phyloP scores from a whole-genome alignment of 1,140 invertebrate genomes.

The Wiebesia pumilae region DNA sequence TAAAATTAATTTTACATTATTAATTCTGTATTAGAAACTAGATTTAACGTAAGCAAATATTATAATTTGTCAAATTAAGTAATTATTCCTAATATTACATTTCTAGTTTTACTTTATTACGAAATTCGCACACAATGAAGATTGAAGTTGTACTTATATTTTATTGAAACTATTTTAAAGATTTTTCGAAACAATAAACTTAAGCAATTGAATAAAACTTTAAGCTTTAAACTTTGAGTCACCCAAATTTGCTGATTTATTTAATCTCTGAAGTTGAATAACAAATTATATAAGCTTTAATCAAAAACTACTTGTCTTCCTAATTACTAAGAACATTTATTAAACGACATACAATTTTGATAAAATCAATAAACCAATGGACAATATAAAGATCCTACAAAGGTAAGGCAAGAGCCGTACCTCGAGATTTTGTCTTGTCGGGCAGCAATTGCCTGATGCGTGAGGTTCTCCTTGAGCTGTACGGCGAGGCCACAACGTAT shows the following conservation, averaged over 20 bases:
- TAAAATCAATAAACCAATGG: not conserved
- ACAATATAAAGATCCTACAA: not conserved
- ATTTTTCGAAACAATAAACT: not conserved
- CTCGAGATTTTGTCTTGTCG: conserved; percentile 83
- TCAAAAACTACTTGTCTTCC: not conserved
- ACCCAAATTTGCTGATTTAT: not conserved
- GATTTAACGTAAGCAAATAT: not conserved
- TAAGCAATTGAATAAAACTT: not conserved
- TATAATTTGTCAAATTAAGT: not conserved
- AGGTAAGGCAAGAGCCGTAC: not conserved
- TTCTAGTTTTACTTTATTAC: too few species aligned
- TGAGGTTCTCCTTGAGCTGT: conserved; percentile 89
- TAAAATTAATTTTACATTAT: not conserved
- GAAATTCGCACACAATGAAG: not conserved
- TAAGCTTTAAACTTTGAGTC: not conserved
- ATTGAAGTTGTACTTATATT: not conserved
- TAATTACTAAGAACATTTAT: not conserved
- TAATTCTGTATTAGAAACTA: too few species aligned
- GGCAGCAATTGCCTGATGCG: conserved; percentile 82
- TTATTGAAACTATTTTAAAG: not conserved
- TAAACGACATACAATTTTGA: not conserved
- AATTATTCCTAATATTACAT: not conserved
- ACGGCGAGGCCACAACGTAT: conserved; percentile 90
- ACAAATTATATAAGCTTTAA: not conserved
- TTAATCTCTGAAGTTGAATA: not conserved